These are phyloP conservation scores for Montipora cactus DNA, from an alignment of 64 coral and sea anemone genomes.

Conservation along the genomic window DNA sequence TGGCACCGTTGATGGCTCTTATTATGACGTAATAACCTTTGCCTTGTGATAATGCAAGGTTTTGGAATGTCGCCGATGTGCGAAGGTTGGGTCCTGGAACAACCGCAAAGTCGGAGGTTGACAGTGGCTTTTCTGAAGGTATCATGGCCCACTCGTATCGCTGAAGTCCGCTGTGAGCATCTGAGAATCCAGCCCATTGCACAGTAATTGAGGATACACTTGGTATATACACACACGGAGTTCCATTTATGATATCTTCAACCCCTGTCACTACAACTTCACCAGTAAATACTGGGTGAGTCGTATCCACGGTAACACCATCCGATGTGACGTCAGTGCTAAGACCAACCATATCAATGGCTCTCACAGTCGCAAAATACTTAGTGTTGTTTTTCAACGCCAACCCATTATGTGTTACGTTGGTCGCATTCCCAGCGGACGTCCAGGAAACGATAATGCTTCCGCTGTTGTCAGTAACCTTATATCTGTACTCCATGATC, in stretches of 20 bases:
- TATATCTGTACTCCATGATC: constrained; percentile 74
- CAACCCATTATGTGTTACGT: constrained; percentile 24
- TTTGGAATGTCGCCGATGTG: constrained; percentile 64
- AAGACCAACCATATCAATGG: constrained; percentile 66
- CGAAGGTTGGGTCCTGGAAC: constrained; percentile 51
- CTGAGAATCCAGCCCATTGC: constrained; percentile 55
- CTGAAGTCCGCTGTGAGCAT: constrained; percentile 52
- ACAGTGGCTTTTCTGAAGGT: constrained; percentile 1
- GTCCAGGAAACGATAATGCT: constrained; percentile 75
- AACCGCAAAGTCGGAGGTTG: constrained; percentile 44
- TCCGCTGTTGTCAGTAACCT: constrained; percentile 68
- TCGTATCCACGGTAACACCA: constrained; percentile 72
- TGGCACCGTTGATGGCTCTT: constrained; percentile 69
- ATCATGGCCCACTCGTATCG: constrained; percentile 67
- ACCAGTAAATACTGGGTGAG: constrained; percentile 76
- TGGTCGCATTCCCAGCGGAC: constrained; percentile 67
- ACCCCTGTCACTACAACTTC: constrained; percentile 49
- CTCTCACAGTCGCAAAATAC: constrained; percentile 70
- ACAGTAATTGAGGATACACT: constrained; percentile 53
- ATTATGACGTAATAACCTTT: constrained; percentile 67
- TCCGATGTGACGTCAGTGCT: constrained; percentile 34
- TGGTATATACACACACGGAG: constrained; percentile 45
- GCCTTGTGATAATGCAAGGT: constrained; percentile 61
- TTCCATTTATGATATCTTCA: constrained; percentile 40
- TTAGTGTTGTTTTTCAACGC: constrained; percentile 20